Base-by-base conservation (phyloP, 1,140 invertebrate species). In the Batillaria attramentaria region DNA sequence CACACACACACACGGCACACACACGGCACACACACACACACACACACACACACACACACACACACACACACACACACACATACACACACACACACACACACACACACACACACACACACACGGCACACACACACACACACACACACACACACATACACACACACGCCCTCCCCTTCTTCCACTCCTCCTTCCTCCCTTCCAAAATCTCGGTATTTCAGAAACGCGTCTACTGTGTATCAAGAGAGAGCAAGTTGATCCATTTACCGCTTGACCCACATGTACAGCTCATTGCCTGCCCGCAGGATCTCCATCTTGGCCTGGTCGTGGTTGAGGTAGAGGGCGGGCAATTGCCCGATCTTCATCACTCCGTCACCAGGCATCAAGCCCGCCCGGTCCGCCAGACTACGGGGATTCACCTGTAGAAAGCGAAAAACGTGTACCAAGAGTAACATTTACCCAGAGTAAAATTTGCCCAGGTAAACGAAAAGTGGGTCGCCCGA, bases 241-340 rank as follows among this genome's bases (percentile, higher is more conserved):
- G n/a, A n/a, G 46, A 13, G 46, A 13, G 46, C 46, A 13, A 10
- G 46, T 24, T 50, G 10, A 13, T 50, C 10, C 8, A 62, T 62
- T 1, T 65, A 70, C 68, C 89, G 87, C 79, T 88, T 83, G 31
- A 91, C 84, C 39, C 86, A 70, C n/a, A 92, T 82, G 75, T 91
- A 88, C 39, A 92, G 83, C 69, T 90, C 89, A 81, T 91, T 90
- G 28, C 89, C 90, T 43, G 88, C 87, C 76, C 89, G 78, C 8
- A 92, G 87, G 24, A 92, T 87, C 79, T 91, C 91, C 85, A 89
- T 89, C 80, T 92, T 90, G 18, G 90, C 91, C 76, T 87, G 83
- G 68, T 90, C 86, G 70, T 91, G 90, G 42, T 84, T 85, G 72
- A 92, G 69, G 37, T 86, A 83, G 24, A 85, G 79, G 5, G 90